Base-by-base conservation (phyloP, 1,140 invertebrate species). In the Bombus polaris region DNA sequence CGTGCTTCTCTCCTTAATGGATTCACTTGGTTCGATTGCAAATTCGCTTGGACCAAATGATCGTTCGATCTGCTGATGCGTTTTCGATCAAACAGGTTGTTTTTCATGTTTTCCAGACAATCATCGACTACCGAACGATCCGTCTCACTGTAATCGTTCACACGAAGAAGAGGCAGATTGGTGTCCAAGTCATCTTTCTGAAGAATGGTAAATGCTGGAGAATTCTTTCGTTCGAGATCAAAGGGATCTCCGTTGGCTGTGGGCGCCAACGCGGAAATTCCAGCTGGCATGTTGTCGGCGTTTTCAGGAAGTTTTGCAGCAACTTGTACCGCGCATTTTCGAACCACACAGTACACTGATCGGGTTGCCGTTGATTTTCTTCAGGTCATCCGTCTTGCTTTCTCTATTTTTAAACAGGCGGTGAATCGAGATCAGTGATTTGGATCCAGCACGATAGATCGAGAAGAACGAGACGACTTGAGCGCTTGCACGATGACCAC, bases 11-110 rank as follows among this genome's bases (percentile, higher is more conserved):
- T 93, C 35, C 81, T 90, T 44, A 94, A 22, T 0, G 94, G 94
- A 89, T 93, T 94, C 39, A 47, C n/a, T 70, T 94, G 93, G n/a
- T 89, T 91, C 39, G 85, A 89, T 78, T 94, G 94, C 25, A 94
- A 74, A 77, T 70, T 92, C 2, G 94, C 89, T 28, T 93, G 77
- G 28, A 94, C 70, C 44, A 95, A 87, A 32, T 95, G 94, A 53
- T 95, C 94, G 73, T 93, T 95, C 15, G 94, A 95, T 44, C 89
- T 93, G 82, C 94, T 94, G 25, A 94, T 86, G 1, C 93, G 88
- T 39, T 89, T 93, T 15, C 91, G 89, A 47, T 80, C 87, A 28
- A 88, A 89, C 13, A 92, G 88, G 15, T 89, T 59, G 75, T 93
- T 93, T 15, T 82, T 88, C 18, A 73, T 85, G 53, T 93, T 93